These are phyloP conservation scores for Danaus chrysippus DNA, from an alignment of 2,888 invertebrate genomes.

Conservation along the genomic window DNA sequence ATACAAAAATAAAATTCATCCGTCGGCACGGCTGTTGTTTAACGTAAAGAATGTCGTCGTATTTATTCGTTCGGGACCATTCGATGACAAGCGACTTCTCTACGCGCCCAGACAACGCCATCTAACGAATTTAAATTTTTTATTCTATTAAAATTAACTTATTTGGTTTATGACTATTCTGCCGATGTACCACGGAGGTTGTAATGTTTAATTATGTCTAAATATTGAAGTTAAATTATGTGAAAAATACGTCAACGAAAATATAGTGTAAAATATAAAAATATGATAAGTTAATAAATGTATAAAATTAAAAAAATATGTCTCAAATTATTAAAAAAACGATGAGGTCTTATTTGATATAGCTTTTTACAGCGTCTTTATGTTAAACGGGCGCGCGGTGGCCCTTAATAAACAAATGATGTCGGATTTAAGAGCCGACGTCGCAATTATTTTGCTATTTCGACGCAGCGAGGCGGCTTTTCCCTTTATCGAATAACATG, in stretches of 20 bases:
- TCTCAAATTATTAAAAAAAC: no score
- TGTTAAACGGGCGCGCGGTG: constrained; percentile 63
- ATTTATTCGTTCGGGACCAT: constrained; percentile 60
- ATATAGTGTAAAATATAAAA: no score
- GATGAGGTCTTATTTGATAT: neutral
- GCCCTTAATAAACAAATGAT: constrained; percentile 73
- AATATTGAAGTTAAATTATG: no score
- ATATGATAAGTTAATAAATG: no score
- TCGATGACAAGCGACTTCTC: constrained; percentile 60
- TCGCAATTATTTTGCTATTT: constrained; percentile 72
- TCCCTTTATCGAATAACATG: constrained; percentile 51
- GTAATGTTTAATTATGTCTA: no score
- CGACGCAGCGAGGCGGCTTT: constrained; percentile 57
- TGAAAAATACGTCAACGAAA: no score
- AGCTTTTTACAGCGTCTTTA: constrained; percentile 47
- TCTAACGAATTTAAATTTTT: no score
- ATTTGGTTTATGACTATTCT: no score
- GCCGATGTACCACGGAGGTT: no score
- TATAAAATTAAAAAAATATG: no score
- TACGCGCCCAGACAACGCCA: constrained; percentile 37
- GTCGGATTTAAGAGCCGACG: constrained; percentile 61
- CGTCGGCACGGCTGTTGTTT: constrained; percentile 46
- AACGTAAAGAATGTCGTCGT: constrained; percentile 64
- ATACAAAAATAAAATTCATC: constrained; percentile 27
- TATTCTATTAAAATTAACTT: no score